Percentiles rank a stretch among this genome's conserved stretches.
These are phyloP conservation scores for Homarus americanus DNA, from an alignment of 1,140 invertebrate genomes.

Conservation along the genomic window DNA sequence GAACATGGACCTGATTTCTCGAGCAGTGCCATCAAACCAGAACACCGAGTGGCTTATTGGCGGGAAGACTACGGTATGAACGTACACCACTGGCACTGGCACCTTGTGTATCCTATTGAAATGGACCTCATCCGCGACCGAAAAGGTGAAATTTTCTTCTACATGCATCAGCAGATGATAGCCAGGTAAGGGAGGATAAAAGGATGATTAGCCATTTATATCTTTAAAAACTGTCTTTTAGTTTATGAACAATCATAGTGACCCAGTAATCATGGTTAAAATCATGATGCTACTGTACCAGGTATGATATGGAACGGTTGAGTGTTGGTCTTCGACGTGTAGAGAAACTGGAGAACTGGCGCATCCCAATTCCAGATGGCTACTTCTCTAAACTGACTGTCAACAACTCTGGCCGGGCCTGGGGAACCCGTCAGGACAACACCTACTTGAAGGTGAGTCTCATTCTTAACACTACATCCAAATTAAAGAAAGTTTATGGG, in stretches of 20 bases:
- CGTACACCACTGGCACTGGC: constrained; percentile 76
- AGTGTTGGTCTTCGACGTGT: constrained; percentile 70
- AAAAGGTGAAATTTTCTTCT: constrained; percentile 75
- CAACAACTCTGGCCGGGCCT: constrained; percentile 46
- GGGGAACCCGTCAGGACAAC: constrained; percentile 50
- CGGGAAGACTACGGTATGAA: constrained; percentile 75
- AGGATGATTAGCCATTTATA: background rate
- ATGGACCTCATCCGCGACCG: constrained; percentile 77
- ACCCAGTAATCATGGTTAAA: too few relatives aligned
- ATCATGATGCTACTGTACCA: background rate
- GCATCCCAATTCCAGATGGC: constrained; percentile 28
- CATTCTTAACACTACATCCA: too few relatives aligned
- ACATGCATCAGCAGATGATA: constrained; percentile 75
- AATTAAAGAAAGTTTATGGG: too few relatives aligned
- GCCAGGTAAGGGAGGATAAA: constrained; percentile 50
- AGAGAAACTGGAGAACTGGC: constrained; percentile 38
- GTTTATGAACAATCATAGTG: too few relatives aligned
- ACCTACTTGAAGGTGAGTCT: constrained; percentile 27
- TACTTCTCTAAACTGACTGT: constrained; percentile 63
- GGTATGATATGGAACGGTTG: constrained; percentile 75
- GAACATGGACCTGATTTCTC: constrained; percentile 40
- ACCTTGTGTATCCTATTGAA: constrained; percentile 73
- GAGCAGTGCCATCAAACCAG: constrained; percentile 68
- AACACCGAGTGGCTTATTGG: constrained; percentile 75
- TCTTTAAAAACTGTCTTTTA: background rate